Base-by-base conservation (phyloP, 2,888 invertebrate genomes). In the Drosophila merina region DNA sequence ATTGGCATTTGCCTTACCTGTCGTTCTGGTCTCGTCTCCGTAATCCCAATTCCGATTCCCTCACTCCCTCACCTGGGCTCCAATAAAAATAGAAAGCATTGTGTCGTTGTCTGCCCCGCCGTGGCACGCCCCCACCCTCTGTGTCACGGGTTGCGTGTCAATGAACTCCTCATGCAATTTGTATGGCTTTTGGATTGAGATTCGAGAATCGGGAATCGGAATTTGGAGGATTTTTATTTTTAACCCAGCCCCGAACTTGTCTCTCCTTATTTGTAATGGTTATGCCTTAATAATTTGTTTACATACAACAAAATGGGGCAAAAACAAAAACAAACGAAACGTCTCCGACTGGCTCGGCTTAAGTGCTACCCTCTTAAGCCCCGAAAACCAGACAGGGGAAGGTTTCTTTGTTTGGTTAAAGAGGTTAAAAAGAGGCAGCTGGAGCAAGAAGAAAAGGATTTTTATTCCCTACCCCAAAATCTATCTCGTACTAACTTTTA, bases 101-200 rank as follows among this genome's bases (percentile, higher is more conserved):
- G 69, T 59, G 42, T 47, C 25, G 31, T 25, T 36, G 28, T 28
- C 28, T 28, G 28, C 28, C 28, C 10, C n/a, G 20, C 36, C 73
- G 69, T 72, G 79, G 67, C 82, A 74, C 80, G 74, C 49, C 66
- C 48, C 36, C 36, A 5, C 10, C 5, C 49, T 54, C 57, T 69
- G 71, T 59, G 81, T 62, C 68, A 59, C 59, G 83, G 70, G 67
- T 52, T 70, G 77, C 79, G 83, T 88, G 84, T 84, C 88, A 84
- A 86, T 84, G 84, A 84, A 84, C 84, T 57, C 73, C 73, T 63
- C 83, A 76, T 78, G 85, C 87, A 70, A 86, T 86, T 86, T 81
- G 74, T 78, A 84, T 78, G 82, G 87, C 85, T 82, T 82, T 68
- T 54, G 52, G 54, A 26, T 2, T 63, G 36, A 44, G 44, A n/a